Evolutionary conservation across 2,113 vertebrate species (phyloP), one percentile per base, ranked within the genome.

Genomic region (Cryptotis parvus): DNA sequence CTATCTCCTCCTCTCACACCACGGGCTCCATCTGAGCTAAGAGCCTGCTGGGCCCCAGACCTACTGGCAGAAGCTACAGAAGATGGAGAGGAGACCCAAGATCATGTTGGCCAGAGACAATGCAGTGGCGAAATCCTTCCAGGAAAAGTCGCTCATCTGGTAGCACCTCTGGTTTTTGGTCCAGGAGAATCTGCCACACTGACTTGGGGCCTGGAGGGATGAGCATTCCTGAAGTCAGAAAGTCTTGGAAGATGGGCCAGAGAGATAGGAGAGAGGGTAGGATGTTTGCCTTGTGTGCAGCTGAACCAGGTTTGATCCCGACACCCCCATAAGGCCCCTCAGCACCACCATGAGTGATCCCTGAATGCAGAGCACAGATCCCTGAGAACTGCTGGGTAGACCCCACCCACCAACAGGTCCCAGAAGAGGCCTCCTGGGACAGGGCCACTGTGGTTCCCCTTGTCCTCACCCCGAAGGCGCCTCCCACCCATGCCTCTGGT

Each of bases 31-130:
- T 72, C 24, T 58, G 66, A 35, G 14, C 75, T 41, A 37, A 83
- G 84, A 76, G 24, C 22, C 11, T 35, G 31, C 82, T 52, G 55
- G 73, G 76, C 15, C 86, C 77, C 86, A 81, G 37, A 92, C 98
- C 94, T 95, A 99, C 99, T 98, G 98, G 35, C 98, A 98, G 35
- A 99, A 97, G 88, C 97, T 99, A 98, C 98, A 98, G 95, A 99
- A 98, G 88, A 99, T 97, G 93, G 99, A 99, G 74, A 98, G 97
- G 94, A 99, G 98, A 66, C 99, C 99, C 89, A 98, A 98, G 83
- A 99, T 92, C 94, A 99, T 97, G 97, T 99, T 99, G 93, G 98
- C 97, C 89, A 99, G 70, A 0, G 99, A 99, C 83, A 99, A 96
- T 55, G 98, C 97, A 24, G 98, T 99, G 58, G 98, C 98, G 0